Evolutionary conservation across 1,140 invertebrate species (phyloP).

Genomic region (Acyrthosiphon pisum): DNA sequence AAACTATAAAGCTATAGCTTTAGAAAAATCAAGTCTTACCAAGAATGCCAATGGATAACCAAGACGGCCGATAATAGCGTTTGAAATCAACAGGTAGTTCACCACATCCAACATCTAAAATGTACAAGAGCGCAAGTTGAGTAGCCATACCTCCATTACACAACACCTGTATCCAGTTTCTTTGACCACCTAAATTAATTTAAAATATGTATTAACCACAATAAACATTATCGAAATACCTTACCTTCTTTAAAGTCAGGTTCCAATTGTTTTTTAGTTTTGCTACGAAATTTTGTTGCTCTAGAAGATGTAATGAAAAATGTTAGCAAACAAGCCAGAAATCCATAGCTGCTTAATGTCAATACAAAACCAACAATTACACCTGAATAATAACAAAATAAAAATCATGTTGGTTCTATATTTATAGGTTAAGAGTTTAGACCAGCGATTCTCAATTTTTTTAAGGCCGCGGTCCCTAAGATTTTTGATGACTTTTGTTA

Average conservation of each 20-base stretch:
- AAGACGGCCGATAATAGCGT: slow-evolving; percentile 79
- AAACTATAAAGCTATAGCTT: neutral
- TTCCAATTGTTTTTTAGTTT: slow-evolving; percentile 78
- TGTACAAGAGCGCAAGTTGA: slow-evolving; percentile 78
- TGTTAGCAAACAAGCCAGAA: slow-evolving; percentile 74
- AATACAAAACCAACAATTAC: slow-evolving; percentile 80
- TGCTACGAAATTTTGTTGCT: slow-evolving; percentile 78
- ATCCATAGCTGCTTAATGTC: slow-evolving; percentile 80
- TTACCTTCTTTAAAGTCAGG: slow-evolving; percentile 55
- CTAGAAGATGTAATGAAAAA: slow-evolving; percentile 85
- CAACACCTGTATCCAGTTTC: slow-evolving; percentile 90
- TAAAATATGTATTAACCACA: slow-evolving; percentile 21
- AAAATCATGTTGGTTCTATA: neutral
- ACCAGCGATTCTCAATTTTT: neutral
- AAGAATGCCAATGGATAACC: slow-evolving; percentile 80
- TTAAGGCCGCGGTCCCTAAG: no score
- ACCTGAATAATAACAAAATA: slow-evolving; percentile 65
- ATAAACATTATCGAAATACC: neutral
- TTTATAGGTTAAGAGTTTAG: neutral
- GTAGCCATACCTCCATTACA: slow-evolving; percentile 89
- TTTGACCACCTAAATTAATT: slow-evolving; percentile 72
- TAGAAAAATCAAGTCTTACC: slow-evolving; percentile 65
- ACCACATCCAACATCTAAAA: slow-evolving; percentile 80
- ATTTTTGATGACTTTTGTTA: no score
- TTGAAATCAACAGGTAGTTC: slow-evolving; percentile 83